Conservation (phyloP, 2,888 invertebrate species). For the Laothoe populi region DNA sequence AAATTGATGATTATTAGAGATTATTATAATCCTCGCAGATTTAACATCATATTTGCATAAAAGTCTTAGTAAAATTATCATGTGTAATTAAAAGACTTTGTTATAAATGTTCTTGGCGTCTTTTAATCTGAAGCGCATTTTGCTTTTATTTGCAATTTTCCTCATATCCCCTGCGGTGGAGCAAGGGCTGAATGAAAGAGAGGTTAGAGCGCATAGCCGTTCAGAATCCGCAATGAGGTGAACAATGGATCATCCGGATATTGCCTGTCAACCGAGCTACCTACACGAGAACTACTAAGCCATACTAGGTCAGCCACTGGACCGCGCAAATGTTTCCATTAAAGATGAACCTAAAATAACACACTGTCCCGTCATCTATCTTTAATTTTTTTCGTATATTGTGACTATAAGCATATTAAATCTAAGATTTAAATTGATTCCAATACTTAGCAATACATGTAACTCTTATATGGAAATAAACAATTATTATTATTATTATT, state of each 20-base stretch:
- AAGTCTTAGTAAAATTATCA: no score
- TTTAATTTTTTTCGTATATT: background rate
- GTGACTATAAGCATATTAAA: no score
- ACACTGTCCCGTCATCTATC: constrained; percentile 27
- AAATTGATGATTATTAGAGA: no score
- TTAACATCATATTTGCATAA: no score
- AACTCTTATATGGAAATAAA: no score
- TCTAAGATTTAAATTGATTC: no score
- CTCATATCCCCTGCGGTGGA: constrained; percentile 49
- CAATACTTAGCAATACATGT: no score
- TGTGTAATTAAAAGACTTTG: constrained; percentile 2
- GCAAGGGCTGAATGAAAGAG: constrained; percentile 56
- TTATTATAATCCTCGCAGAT: constrained; percentile 5
- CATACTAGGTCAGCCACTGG: constrained; percentile 50
- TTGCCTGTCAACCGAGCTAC: constrained; percentile 76
- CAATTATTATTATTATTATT: no score
- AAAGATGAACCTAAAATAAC: constrained; percentile 46
- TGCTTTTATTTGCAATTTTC: constrained; percentile 58
- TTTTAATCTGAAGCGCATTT: constrained; percentile 52
- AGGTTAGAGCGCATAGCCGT: constrained; percentile 56
- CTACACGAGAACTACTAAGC: constrained; percentile 54
- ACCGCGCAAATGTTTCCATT: constrained; percentile 44
- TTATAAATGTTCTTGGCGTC: constrained; percentile 1
- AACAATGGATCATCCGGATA: constrained; percentile 82
- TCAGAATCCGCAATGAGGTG: constrained; percentile 79